Percentiles rank a stretch among this genome's conserved stretches.
phyloP scores from a whole-genome alignment of 1,140 invertebrate genomes.

The Chironomus striatipennis region DNA sequence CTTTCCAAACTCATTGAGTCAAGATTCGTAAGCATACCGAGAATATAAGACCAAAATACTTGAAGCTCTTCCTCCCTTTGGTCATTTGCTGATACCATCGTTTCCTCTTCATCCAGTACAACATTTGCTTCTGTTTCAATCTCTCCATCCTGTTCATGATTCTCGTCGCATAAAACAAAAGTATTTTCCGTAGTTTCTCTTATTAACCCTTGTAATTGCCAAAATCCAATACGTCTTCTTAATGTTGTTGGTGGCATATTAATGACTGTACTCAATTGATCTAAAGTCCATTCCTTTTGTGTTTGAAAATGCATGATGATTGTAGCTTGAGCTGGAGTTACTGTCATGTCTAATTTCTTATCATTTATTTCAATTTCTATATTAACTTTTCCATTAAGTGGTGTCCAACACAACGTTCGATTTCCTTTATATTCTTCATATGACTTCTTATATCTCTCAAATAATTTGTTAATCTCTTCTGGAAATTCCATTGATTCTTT shows the following conservation, averaged over 20 bases:
- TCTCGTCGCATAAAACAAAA: constrained; percentile 55
- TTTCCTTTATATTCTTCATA: constrained; percentile 93
- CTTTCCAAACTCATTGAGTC: constrained; percentile 86
- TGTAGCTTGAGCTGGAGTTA: constrained; percentile 87
- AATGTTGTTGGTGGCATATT: constrained; percentile 75
- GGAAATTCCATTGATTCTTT: constrained; percentile 88
- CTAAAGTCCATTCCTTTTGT: constrained; percentile 73
- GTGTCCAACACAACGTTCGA: constrained; percentile 88
- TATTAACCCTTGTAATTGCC: constrained; percentile 81
- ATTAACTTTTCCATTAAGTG: constrained; percentile 84
- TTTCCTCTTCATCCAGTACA: constrained; percentile 77
- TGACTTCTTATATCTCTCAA: constrained; percentile 80
- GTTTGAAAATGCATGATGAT: constrained; percentile 92
- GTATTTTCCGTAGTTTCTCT: constrained; percentile 64
- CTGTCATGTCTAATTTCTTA: constrained; percentile 69
- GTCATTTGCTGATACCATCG: constrained; percentile 87
- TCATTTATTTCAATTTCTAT: constrained; percentile 86
- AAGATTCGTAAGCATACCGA: constrained; percentile 93
- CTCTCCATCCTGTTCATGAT: constrained; percentile 41
- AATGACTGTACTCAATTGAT: constrained; percentile 74
- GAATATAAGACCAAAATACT: constrained; percentile 94
- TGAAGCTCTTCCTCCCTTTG: constrained; percentile 89
- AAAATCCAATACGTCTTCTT: constrained; percentile 78
- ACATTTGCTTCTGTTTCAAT: constrained; percentile 35
- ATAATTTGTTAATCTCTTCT: constrained; percentile 64